Evolutionary conservation across 1,140 invertebrate genomes (phyloP).

Genomic region (Camponotus pennsylvanicus): DNA sequence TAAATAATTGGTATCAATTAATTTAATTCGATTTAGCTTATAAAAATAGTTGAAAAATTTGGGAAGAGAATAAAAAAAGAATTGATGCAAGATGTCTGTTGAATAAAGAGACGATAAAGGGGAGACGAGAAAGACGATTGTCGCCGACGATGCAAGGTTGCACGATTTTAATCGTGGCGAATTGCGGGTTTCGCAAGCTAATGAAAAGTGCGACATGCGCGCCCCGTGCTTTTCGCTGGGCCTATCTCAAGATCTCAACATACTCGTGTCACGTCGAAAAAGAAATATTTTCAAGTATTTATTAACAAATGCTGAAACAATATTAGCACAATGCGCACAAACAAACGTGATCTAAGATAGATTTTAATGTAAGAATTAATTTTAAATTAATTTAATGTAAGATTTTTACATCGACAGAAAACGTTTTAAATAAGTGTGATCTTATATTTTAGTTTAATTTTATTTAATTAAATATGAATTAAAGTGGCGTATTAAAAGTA

Average conservation of each 20-base stretch:
- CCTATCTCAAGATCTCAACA: conserved; percentile 15
- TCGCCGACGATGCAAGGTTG: conserved; percentile 8
- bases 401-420: conserved; percentile 8
- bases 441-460: neutral
- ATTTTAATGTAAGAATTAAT: neutral
- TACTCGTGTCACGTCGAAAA: conserved; percentile 17
- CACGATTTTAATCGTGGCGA: conserved; percentile 52
- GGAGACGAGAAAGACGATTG: conserved; percentile 7
- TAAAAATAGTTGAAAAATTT: neutral
- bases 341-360: neutral
- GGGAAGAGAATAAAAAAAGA: neutral
- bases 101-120: conserved; percentile 2
- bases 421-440: neutral
- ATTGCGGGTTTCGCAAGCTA: conserved; percentile 53
- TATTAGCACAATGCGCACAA: neutral
- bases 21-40: neutral
- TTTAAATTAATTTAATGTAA: neutral
- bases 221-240: conserved; percentile 22
- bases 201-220: conserved; percentile 50
- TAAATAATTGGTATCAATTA: neutral
- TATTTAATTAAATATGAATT: no score
- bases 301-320: conserved; percentile 27
- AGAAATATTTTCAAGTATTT: conserved; percentile 14
- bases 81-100: neutral
- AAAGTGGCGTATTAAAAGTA: no score